Conservation (phyloP, 2,113 vertebrate species). For the Chascanopsetta lugubris region DNA sequence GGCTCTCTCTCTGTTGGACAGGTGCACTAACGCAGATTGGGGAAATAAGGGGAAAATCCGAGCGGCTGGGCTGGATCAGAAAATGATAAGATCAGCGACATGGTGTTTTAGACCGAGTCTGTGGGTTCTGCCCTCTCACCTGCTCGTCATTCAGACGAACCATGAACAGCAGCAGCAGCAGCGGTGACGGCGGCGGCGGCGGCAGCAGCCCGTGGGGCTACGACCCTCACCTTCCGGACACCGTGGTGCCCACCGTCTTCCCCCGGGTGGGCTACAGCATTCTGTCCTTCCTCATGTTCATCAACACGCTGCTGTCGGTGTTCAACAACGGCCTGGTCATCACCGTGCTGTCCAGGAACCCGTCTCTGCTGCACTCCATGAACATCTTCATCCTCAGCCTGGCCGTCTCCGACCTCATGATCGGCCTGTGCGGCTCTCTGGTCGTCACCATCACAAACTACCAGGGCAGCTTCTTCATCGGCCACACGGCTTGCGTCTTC, state of each 20-base stretch:
- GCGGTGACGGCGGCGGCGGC: no score
- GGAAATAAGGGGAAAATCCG: slow-evolving; percentile 19
- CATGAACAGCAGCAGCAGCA: slow-evolving; percentile 66
- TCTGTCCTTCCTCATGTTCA: slow-evolving; percentile 75
- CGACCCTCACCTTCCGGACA: slow-evolving; percentile 8
- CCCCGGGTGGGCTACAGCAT: slow-evolving; percentile 71
- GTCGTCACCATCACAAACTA: slow-evolving; percentile 76
- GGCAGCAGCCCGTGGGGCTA: slow-evolving; percentile 41
- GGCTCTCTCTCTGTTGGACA: slow-evolving; percentile 47
- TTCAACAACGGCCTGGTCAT: slow-evolving; percentile 77
- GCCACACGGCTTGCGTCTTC: slow-evolving; percentile 71
- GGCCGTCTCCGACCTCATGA: slow-evolving; percentile 77
- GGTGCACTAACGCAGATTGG: slow-evolving; percentile 47
- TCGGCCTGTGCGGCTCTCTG: slow-evolving; percentile 68
- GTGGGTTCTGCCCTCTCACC: slow-evolving; percentile 19
- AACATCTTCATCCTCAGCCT: slow-evolving; percentile 72
- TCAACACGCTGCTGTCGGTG: slow-evolving; percentile 72
- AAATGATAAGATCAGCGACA: slow-evolving; percentile 49
- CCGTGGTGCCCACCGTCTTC: slow-evolving; percentile 61
- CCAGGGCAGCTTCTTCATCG: slow-evolving; percentile 73
- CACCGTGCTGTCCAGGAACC: slow-evolving; percentile 66
- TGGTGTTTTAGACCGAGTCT: neutral
- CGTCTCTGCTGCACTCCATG: slow-evolving; percentile 70
- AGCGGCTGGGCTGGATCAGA: slow-evolving; percentile 42
- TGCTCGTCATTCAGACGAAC: slow-evolving; percentile 14